Conservation (phyloP, 1,140 invertebrate species). For the Sipha flava region DNA sequence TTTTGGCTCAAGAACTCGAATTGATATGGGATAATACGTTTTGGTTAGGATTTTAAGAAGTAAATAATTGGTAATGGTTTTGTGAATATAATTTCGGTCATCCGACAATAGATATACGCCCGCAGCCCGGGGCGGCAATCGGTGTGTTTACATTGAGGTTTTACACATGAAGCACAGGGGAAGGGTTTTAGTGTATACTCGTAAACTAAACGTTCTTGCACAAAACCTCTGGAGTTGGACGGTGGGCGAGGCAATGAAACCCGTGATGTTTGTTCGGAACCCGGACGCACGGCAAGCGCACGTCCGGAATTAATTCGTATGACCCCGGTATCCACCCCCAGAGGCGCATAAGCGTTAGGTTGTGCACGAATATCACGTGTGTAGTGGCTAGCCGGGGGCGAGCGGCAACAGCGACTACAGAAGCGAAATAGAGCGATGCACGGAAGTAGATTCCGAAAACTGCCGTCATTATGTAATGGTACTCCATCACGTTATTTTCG, state of each 20-base stretch:
- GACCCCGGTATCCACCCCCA: neutral
- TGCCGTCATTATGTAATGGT: neutral
- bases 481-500: conserved; percentile 24
- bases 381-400: neutral
- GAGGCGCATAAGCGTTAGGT: neutral
- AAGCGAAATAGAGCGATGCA: neutral
- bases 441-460: neutral
- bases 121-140: neutral
- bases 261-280: neutral
- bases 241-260: neutral
- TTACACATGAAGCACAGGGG: neutral
- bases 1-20: neutral
- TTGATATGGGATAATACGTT: no score
- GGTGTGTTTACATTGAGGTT: neutral
- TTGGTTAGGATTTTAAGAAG: neutral
- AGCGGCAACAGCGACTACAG: neutral
- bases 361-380: neutral
- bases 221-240: no score
- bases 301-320: neutral
- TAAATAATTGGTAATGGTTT: no score
- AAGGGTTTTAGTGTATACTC: neutral
- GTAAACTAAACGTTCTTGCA: neutral
- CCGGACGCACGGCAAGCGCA: neutral
- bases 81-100: no score
- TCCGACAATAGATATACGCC: no score